Percentiles rank a stretch among this genome's conserved stretches.
phyloP scores from a whole-genome alignment of 2,113 vertebrate species.

The Neodon shergylaensis region DNA sequence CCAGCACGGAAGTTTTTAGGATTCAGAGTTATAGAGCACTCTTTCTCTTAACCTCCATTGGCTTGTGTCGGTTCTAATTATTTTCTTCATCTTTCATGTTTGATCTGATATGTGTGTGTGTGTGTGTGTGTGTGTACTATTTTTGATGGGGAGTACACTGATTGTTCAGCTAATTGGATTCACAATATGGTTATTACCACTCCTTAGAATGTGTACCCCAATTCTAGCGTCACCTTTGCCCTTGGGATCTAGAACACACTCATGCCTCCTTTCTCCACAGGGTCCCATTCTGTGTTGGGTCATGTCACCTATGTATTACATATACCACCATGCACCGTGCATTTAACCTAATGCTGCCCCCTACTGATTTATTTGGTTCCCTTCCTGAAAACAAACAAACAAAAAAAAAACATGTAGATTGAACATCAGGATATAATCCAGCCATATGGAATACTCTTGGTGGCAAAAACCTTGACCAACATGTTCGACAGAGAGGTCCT shows the following conservation, averaged over 20 bases:
- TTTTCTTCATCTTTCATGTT: constrained; percentile 9
- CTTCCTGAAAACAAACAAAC: too few species aligned
- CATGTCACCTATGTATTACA: background rate
- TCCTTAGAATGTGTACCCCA: background rate
- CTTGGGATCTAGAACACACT: background rate
- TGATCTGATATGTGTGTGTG: background rate
- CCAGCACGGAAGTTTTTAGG: background rate
- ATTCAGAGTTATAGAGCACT: background rate
- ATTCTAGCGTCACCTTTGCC: background rate
- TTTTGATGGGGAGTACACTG: background rate
- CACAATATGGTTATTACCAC: background rate
- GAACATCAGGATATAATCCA: background rate
- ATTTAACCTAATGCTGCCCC: background rate
- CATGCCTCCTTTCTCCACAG: background rate
- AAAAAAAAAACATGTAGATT: background rate
- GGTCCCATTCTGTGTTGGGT: background rate
- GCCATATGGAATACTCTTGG: background rate
- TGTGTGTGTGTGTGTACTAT: background rate
- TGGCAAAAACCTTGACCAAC: background rate
- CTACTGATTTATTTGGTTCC: background rate
- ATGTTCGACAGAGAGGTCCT: background rate
- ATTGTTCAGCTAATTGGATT: background rate
- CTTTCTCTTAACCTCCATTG: background rate
- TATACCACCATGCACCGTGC: background rate
- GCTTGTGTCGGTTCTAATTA: background rate